Evolutionary conservation across 1,140 invertebrate species (phyloP), one percentile per base, ranked within the genome.

Genomic region (Trachymyrmex cornetzi): DNA sequence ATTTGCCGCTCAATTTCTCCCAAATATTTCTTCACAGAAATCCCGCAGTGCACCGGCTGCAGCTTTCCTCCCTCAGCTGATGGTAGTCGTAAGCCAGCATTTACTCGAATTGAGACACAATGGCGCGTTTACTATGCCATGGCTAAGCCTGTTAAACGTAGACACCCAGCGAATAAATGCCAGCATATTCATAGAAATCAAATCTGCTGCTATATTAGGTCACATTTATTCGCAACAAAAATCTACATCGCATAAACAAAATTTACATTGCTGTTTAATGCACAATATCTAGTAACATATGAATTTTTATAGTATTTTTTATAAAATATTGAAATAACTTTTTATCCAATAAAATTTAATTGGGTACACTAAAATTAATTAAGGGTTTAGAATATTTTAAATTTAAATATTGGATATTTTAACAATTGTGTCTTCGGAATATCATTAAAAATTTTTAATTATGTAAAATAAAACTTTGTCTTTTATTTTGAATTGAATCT

Each of bases 1-100:
- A 89, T 91, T 91, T 91, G 34, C 72, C 91, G 91, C 91, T 91
- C 91, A 91, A 91, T 91, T 91, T 91, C 91, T 63, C 12, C 64
- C 84, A 59, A 89, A 90, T 90, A 90, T 90, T 87, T 69, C 77
- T 75, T 80, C 55, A 55, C 27, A 61, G 77, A 50, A 74, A 88
- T 89, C 80, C 77, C 34, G 61, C 72, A 55, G 59, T 34, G 66
- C 86, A 85, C 71, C 61, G 50, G 77, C 84, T 19, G 61, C 66
- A 72, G 30, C 74, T 38, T 84, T 50, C 63, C 61, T n/a, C 48
- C 27, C 50, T n/a, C 53, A 48, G 57, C 66, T 24, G 66, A 69
- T 80, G 63, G 77, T 53, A 69, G 77, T 69, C 19, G 50, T 88
- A 90, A 90, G 89, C 90, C 87, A 84, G 84, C 89, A 81, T 91